These are phyloP conservation scores for Gryllus longicercus DNA, from an alignment of 2,888 invertebrate species.

Conservation along the genomic window DNA sequence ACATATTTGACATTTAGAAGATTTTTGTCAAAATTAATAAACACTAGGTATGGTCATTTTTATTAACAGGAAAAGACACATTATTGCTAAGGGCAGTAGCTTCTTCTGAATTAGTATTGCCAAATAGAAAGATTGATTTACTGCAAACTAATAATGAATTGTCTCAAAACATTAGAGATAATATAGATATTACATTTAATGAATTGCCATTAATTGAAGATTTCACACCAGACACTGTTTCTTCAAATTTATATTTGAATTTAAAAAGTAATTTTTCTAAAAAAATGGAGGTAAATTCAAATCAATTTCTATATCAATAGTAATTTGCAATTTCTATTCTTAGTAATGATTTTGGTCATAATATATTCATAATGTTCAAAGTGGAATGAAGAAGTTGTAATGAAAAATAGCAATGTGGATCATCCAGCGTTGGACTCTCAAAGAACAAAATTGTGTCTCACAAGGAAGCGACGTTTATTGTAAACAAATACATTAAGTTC, in stretches of 20 bases:
- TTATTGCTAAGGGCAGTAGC: slow-evolving; percentile 26
- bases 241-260: slow-evolving; percentile 24
- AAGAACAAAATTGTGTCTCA: neutral
- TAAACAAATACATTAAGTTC: neutral
- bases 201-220: slow-evolving; percentile 19
- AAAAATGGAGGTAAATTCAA: slow-evolving; percentile 17
- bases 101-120: slow-evolving; percentile 27
- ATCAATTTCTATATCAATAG: no score
- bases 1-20: neutral
- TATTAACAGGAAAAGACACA: slow-evolving; percentile 21
- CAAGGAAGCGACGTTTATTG: neutral
- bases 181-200: slow-evolving; percentile 3
- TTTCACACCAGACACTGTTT: slow-evolving; percentile 8
- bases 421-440: neutral
- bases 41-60: neutral
- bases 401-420: neutral
- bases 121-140: neutral
- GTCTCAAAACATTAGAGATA: neutral
- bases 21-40: neutral
- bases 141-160: neutral
- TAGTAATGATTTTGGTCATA: no score
- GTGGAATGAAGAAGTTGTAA: no score
- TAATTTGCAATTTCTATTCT: no score
- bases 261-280: slow-evolving; percentile 20
- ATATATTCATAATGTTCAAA: no score